These are phyloP conservation scores for Carpatolechia fugitivella DNA, from an alignment of 2,888 invertebrate species.

Conservation along the genomic window DNA sequence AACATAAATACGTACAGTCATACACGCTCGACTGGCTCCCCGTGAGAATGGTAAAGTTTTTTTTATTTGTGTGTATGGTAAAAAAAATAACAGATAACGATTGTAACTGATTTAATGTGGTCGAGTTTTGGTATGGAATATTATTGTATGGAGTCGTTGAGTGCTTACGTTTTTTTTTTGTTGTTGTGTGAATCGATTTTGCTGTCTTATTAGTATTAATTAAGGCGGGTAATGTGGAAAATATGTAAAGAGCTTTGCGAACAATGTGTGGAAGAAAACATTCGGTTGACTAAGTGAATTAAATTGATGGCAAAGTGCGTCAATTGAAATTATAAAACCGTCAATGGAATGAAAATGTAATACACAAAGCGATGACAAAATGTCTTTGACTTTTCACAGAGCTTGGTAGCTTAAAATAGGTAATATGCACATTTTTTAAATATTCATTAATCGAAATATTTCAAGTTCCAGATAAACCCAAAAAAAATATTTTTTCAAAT, in stretches of 20 bases:
- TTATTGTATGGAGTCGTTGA: constrained; percentile 1
- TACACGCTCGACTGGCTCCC: constrained; percentile 3
- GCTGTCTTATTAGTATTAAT: not conserved
- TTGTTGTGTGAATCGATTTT: not conserved
- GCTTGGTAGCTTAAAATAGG: too few species aligned
- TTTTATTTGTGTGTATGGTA: not conserved
- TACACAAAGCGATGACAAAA: too few species aligned
- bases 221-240: not conserved
- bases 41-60: not conserved
- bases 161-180: not conserved
- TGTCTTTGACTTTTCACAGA: too few species aligned
- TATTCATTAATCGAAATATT: too few species aligned
- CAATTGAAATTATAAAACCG: too few species aligned
- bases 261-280: too few species aligned
- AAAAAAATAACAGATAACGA: not conserved
- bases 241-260: not conserved
- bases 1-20: not conserved
- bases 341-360: too few species aligned
- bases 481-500: too few species aligned
- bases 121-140: constrained; percentile 2
- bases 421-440: too few species aligned
- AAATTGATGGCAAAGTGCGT: too few species aligned
- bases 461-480: too few species aligned
- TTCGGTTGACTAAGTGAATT: not conserved
- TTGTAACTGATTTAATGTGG: constrained; percentile 6